Base-by-base conservation (phyloP, 2,113 vertebrate species). In the Phyllopteryx taeniolatus region DNA sequence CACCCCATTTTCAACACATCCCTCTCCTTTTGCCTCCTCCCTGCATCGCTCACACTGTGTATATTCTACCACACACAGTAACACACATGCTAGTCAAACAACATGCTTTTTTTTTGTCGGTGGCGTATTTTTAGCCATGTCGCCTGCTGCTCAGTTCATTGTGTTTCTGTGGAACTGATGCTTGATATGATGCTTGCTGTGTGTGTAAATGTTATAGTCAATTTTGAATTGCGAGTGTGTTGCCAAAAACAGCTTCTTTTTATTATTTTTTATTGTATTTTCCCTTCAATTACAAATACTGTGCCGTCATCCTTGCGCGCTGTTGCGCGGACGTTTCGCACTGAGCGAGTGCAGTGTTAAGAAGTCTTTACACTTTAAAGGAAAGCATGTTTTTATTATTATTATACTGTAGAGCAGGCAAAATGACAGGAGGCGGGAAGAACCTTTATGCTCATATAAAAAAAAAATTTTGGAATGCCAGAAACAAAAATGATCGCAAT, bases 141-240 rank as follows among this genome's bases (percentile, higher is more conserved):
- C 79, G 43, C 79, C 62, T 71, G 35, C 65, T 76, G 43, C 70
- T 66, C 8, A 7, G 51, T 66, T 84, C 70, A 85, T 84, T 86
- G 75, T 68, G 83, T 89, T 83, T 80, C 83, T 71, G 61, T 84
- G 70, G 83, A 85, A 86, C 84, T 85, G 79, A 79, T 62, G 6
- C 7, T 33, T 35, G 56, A 59, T 82, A 81, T 72, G 70, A 77
- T 76, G 35, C 27, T 33, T 69, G 68, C 77, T 61, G 61, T 70
- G 64, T 74, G 74, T 62, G 7, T 76, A 59, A 47, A 65, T 51
- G 71, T 76, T 33, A 31, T 64, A 60, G 65, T 63, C 27, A 46
- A 10, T 53, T 35, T 69, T 20, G 19, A 3, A 54, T 54, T 54
- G 8, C 8, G 20, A n/a, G 20, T 54, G 20, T n/a, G 53, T 54